Percentiles rank a stretch among this genome's conserved stretches.
Conservation (phyloP, 2,888 invertebrate genomes). For the Dasypogon diadema region DNA sequence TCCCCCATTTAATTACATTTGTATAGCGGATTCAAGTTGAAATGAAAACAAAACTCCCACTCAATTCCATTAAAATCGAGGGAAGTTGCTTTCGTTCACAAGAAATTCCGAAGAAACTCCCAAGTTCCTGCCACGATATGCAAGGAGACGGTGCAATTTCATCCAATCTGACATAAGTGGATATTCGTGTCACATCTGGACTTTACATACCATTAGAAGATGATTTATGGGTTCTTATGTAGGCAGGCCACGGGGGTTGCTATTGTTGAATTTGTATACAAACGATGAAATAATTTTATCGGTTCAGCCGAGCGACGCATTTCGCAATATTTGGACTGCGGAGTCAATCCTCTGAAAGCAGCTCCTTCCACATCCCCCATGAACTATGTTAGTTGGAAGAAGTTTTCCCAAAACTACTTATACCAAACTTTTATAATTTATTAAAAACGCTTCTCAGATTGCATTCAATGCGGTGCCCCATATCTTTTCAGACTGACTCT, state of each 20-base stretch:
- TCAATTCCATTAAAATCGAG: slow-evolving; percentile 44
- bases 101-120: slow-evolving; percentile 18
- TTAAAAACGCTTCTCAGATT: slow-evolving; percentile 41
- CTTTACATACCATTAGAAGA: slow-evolving; percentile 55
- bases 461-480: slow-evolving; percentile 21
- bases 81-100: slow-evolving; percentile 15
- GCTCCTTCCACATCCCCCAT: too few relatives aligned
- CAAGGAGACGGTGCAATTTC: slow-evolving; percentile 51
- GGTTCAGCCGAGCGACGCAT: slow-evolving; percentile 8
- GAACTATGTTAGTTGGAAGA: too few relatives aligned
- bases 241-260: not conserved
- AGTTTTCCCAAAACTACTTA: slow-evolving; percentile 11
- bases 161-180: slow-evolving; percentile 56
- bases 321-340: slow-evolving; percentile 7
- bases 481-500: not conserved
- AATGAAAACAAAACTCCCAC: slow-evolving; percentile 42
- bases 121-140: not conserved
- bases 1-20: slow-evolving; percentile 31
- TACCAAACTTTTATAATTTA: slow-evolving; percentile 41
- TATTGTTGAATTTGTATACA: slow-evolving; percentile 18
- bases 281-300: slow-evolving; percentile 26
- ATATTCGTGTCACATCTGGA: slow-evolving; percentile 55
- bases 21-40: slow-evolving; percentile 15
- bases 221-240: slow-evolving; percentile 52
- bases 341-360: too few relatives aligned